These are phyloP conservation scores for Anthopleura xanthogrammica DNA, from an alignment of 92 coral and sea anemone genomes.

Conservation along the genomic window DNA sequence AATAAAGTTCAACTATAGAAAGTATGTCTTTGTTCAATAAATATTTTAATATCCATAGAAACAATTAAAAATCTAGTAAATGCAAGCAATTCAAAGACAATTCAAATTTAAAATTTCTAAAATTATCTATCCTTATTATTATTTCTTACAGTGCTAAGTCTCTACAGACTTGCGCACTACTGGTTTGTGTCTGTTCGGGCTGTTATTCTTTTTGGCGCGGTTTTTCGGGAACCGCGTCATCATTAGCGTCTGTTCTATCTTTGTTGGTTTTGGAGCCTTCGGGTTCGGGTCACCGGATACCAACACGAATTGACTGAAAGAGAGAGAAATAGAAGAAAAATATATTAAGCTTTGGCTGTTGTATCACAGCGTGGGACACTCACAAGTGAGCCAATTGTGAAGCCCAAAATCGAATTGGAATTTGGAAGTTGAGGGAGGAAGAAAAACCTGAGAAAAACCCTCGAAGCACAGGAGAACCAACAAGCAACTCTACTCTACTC, in stretches of 20 bases:
- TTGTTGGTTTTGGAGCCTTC: conserved; percentile 18
- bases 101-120: not conserved
- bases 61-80: too few species aligned
- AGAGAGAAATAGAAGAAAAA: not conserved
- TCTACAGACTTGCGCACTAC: conserved; percentile 3
- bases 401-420: too few species aligned
- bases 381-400: too few species aligned
- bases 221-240: conserved; percentile 39
- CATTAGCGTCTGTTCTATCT: conserved; percentile 26
- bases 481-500: too few species aligned
- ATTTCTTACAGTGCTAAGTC: not conserved
- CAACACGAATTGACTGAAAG: conserved; percentile 25
- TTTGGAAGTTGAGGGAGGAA: too few species aligned
- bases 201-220: not conserved
- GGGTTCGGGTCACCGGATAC: conserved; percentile 29
- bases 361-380: too few species aligned
- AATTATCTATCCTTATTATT: not conserved
- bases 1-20: too few species aligned
- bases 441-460: not conserved
- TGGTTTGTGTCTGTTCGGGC: conserved; percentile 3
- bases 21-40: too few species aligned
- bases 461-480: too few species aligned
- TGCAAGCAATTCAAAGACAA: not conserved
- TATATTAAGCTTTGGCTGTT: too few species aligned
- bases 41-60: too few species aligned